These are phyloP conservation scores for Galerucella pusilla DNA, from an alignment of 2,888 invertebrate species.

Conservation along the genomic window DNA sequence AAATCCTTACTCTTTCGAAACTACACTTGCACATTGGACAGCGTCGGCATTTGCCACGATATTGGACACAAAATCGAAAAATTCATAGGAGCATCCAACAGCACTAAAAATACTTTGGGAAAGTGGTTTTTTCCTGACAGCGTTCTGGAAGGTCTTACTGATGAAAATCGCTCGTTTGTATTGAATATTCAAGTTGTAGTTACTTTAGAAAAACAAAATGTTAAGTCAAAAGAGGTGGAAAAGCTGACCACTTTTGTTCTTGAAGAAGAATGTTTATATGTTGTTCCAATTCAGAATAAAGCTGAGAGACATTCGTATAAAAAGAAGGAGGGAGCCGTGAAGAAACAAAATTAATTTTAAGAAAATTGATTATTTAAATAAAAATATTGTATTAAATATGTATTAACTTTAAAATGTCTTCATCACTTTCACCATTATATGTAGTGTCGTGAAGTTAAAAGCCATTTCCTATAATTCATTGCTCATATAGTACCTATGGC, in stretches of 20 bases:
- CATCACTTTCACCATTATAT: too few relatives aligned
- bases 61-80: slow-evolving; percentile 17
- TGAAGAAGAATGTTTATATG: slow-evolving; percentile 21
- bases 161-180: slow-evolving; percentile 10
- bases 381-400: too few relatives aligned
- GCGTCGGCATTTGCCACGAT: slow-evolving; percentile 14
- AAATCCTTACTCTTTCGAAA: slow-evolving; percentile 21
- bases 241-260: slow-evolving; percentile 7
- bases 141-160: slow-evolving; percentile 17
- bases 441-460: too few relatives aligned
- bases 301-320: neutral
- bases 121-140: slow-evolving; percentile 38
- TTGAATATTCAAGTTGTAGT: slow-evolving; percentile 26
- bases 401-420: too few relatives aligned
- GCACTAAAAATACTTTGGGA: slow-evolving; percentile 19
- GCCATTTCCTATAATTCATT: too few relatives aligned
- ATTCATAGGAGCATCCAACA: slow-evolving; percentile 15
- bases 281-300: neutral
- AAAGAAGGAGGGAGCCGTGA: neutral
- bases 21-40: slow-evolving; percentile 22
- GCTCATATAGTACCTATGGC: too few relatives aligned
- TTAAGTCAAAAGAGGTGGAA: neutral
- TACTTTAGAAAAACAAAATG: slow-evolving; percentile 10
- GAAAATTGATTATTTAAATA: too few relatives aligned
- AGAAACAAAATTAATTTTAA: neutral